Evolutionary conservation across 2,797 vertebrate species (phyloP), one percentile per base, ranked within the genome.

Genomic region (Fringilla coelebs): DNA sequence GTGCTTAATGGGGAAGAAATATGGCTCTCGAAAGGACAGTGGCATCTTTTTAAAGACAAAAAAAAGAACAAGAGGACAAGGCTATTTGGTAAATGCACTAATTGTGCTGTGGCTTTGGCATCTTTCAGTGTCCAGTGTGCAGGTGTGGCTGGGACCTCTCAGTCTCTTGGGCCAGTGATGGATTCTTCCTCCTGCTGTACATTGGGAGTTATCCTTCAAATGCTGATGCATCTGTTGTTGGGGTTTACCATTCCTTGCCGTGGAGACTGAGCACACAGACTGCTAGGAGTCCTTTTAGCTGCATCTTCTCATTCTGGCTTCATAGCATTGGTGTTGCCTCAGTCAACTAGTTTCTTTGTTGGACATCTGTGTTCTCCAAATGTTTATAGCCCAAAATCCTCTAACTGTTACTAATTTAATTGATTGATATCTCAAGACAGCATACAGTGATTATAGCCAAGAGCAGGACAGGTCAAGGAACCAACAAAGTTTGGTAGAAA

Each of bases 1-100:
- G 58, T 77, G 84, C 55, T 88, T 89, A 96, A 88, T 77, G 78
- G 81, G 45, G 87, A 88, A 93, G 80, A 96, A 95, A 89, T 81
- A 49, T 0, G 25, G 71, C 72, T 76, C 66, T 88, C 10, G 7
- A 65, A 55, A 70, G 40, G 70, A 68, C 62, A 67, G 34, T 25
- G 58, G 28, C 43, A 70, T 86, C 31, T 63, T 89, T 82, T 60
- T 86, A 83, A 81, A 85, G 74, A 49, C 25, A 1, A 70, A 75
- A 58, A 74, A 91, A 77, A 77, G 45, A 77, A 57, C 17, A 76
- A 74, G 41, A 63, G 0, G 1, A 51, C 3, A 14, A 57, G 41
- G 34, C 70, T 93, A 7, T 82, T 88, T 92, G 41, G 61, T 78
- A 84, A 89, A 92, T 41, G 54, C 60, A 28, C 49, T 89, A 52